Evolutionary conservation across 92 coral and sea anemone genomes (phyloP).

Genomic region (Epizoanthus ramosus): DNA sequence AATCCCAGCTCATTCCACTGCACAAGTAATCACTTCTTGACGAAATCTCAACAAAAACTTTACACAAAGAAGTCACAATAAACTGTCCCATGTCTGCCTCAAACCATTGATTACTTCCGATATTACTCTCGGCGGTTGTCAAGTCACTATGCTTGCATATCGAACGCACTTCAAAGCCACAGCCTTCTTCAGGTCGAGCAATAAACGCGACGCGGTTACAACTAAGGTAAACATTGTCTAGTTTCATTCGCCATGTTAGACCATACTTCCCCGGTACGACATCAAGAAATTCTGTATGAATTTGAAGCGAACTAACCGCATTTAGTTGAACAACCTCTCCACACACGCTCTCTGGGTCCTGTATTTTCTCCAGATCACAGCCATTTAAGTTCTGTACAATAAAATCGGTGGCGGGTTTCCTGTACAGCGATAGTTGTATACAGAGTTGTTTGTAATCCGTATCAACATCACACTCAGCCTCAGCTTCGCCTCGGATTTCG

Average conservation of each 20-base stretch:
- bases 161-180: slow-evolving; percentile 62
- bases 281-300: slow-evolving; percentile 47
- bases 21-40: slow-evolving; percentile 65
- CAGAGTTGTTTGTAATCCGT: slow-evolving; percentile 59
- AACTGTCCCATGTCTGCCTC: slow-evolving; percentile 66
- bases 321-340: slow-evolving; percentile 68
- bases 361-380: slow-evolving; percentile 52
- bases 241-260: slow-evolving; percentile 68
- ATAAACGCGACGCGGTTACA: slow-evolving; percentile 57
- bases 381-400: slow-evolving; percentile 48
- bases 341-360: slow-evolving; percentile 59
- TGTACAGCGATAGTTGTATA: slow-evolving; percentile 54
- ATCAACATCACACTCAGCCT: background rate
- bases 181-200: slow-evolving; percentile 62
- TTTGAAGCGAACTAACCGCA: slow-evolving; percentile 63
- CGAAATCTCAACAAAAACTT: slow-evolving; percentile 64
- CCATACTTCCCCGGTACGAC: slow-evolving; percentile 70
- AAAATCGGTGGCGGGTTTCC: slow-evolving; percentile 52
- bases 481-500: background rate
- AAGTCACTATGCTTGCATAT: slow-evolving; percentile 59
- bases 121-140: slow-evolving; percentile 46
- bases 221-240: slow-evolving; percentile 58
- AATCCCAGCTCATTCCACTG: slow-evolving; percentile 80
- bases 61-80: slow-evolving; percentile 53
- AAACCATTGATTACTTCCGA: slow-evolving; percentile 66